These are phyloP conservation scores for Troides helena DNA, from an alignment of 2,888 invertebrate genomes.

Conservation along the genomic window DNA sequence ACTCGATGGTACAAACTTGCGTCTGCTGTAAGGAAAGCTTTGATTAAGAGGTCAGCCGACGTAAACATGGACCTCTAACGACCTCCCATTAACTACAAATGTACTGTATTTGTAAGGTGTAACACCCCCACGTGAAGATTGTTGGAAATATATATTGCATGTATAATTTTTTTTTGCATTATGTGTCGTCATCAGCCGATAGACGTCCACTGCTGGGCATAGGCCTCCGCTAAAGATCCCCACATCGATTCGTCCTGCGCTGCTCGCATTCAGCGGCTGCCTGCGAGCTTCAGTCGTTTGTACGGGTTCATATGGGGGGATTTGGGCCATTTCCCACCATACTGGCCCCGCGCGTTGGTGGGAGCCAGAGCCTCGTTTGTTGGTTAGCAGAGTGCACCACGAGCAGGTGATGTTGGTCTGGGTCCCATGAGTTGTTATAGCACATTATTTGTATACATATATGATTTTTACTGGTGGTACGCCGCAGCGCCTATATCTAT, in stretches of 20 bases:
- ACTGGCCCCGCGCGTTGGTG: too few relatives aligned
- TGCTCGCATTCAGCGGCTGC: too few relatives aligned
- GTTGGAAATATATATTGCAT: conserved; percentile 1
- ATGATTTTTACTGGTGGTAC: too few relatives aligned
- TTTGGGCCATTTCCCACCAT: too few relatives aligned
- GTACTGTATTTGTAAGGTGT: conserved; percentile 22
- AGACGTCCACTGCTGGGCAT: not conserved
- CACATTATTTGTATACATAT: too few relatives aligned
- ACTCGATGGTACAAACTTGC: conserved; percentile 8
- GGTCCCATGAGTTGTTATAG: not conserved
- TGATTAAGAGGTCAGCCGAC: conserved; percentile 17
- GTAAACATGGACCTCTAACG: conserved; percentile 20
- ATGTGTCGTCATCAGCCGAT: not conserved
- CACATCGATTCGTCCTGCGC: too few relatives aligned
- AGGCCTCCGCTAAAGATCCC: not conserved
- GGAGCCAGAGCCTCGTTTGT: too few relatives aligned
- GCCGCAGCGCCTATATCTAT: too few relatives aligned
- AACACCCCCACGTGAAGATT: conserved; percentile 5
- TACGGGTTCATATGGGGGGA: too few relatives aligned
- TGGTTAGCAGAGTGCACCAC: too few relatives aligned
- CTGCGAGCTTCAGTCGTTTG: too few relatives aligned
- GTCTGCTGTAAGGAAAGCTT: conserved; percentile 8
- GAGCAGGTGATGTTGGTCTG: too few relatives aligned
- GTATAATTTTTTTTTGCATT: not conserved
- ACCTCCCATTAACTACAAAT: conserved; percentile 25